Evolutionary conservation across 2,797 vertebrate species (phyloP), one percentile per base, ranked within the genome.

Genomic region (Sebastes vulpes): DNA sequence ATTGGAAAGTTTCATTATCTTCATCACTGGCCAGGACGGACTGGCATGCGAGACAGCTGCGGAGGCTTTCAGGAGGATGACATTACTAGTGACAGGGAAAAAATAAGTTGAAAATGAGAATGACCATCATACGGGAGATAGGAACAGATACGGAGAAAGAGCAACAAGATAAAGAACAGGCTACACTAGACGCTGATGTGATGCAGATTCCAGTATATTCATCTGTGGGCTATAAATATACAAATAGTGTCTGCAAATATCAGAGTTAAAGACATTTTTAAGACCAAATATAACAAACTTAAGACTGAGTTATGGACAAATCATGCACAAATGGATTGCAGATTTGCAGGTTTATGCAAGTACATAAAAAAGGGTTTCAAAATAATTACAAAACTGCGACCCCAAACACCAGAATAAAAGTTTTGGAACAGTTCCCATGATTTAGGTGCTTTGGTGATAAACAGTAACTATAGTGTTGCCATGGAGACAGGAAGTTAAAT

Each of bases 1-100:
- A 92, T 91, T 84, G 68, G 70, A 87, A 85, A 89, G 88, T 75
- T 84, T 65, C 56, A 84, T 85, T 71, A 82, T 86, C 81, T 77
- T 79, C 72, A 70, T 84, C 72, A 31, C 58, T 64, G 48, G 52
- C 69, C 38, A 29, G 69, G 54, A 72, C 28, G 6, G 68, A 72
- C 20, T 58, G 56, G 59, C 38, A 52, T 42, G 59, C 0, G 11
- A 77, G 68, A 38, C 54, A 20, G 68, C 9, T 46, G 1, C 3
- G 1, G 25, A 26, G 58, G 70, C 61, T 3, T 77, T 48, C 11
- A n/a, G 53, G 8, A 63, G 20, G 25, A 69, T 56, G 63, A 72
- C 29, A 79, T 81, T 85, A 72, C n/a, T 60, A n/a, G 72, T 63
- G 72, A 83, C 66, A 18, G 66, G 46, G 28, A 20, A 54, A 50